A percentile compares a stretch with the other conserved stretches of the same genome.
Evolutionary conservation across 2,797 vertebrate genomes (phyloP).

Genomic region (Remorina albescens): DNA sequence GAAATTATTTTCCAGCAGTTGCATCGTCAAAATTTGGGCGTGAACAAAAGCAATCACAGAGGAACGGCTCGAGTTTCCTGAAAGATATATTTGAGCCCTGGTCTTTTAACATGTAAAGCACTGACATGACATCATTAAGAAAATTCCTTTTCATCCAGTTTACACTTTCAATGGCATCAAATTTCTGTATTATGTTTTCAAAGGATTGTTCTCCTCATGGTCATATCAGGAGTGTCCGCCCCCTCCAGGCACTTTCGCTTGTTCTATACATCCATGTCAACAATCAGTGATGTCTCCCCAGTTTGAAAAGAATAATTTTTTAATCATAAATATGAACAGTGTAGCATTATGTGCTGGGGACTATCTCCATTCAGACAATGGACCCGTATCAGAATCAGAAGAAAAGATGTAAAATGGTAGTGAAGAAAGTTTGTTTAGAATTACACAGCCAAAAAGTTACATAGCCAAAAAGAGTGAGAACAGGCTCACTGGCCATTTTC

Average conservation of each 20-base stretch:
- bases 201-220: conserved; percentile 21
- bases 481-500: conserved; percentile 25
- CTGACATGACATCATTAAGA: conserved; percentile 49
- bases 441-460: neutral
- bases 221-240: conserved; percentile 17
- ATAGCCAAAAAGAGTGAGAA: neutral
- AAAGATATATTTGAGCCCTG: conserved; percentile 28
- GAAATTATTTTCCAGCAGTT: conserved; percentile 49
- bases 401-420: conserved; percentile 19
- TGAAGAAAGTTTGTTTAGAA: conserved; percentile 33
- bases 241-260: conserved; percentile 36
- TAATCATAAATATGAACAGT: too few relatives aligned
- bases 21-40: conserved; percentile 1
- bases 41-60: conserved; percentile 38
- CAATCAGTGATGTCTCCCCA: neutral
- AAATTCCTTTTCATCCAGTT: conserved; percentile 53
- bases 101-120: conserved; percentile 20
- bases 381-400: neutral
- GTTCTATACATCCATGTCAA: conserved; percentile 1
- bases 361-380: conserved; percentile 28
- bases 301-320: conserved; percentile 4
- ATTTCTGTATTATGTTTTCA: conserved; percentile 49
- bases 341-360: neutral
- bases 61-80: conserved; percentile 36
- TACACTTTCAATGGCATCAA: conserved; percentile 55